A percentile compares a stretch with the other conserved stretches of the same genome.
Conservation (phyloP, 2,888 invertebrate genomes). For the Sphinx pinastri region DNA sequence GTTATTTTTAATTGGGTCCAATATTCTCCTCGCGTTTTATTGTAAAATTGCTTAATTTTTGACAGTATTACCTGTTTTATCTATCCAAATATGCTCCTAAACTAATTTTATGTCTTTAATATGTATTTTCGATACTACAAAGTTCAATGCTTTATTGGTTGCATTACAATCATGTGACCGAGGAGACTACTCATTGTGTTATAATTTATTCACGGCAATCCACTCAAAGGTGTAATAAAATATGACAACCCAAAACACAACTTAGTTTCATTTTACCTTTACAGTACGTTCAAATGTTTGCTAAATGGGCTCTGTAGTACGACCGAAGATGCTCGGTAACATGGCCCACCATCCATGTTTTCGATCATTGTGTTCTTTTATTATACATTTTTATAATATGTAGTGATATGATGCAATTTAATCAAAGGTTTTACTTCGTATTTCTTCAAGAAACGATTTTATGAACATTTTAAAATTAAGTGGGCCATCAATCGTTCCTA, state of each 20-base stretch:
- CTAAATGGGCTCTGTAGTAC: no score
- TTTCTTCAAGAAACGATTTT: no score
- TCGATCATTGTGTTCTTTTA: no score
- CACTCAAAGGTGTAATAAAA: constrained; percentile 53
- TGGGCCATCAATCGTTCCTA: no score
- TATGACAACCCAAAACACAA: constrained; percentile 48
- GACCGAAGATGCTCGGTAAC: no score
- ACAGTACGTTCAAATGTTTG: no score
- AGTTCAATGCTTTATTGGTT: no score
- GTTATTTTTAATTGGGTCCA: constrained; percentile 22
- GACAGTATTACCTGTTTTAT: not conserved
- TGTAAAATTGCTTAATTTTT: not conserved
- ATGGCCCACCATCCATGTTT: no score
- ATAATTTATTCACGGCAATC: constrained; percentile 55
- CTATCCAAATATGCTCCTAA: not conserved
- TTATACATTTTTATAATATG: no score
- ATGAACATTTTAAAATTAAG: no score
- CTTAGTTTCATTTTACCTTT: constrained; percentile 5
- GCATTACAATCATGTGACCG: constrained; percentile 27
- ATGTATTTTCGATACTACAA: not conserved
- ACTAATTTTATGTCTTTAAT: not conserved
- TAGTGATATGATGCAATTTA: no score
- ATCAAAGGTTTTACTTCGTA: no score
- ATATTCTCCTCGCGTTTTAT: not conserved
- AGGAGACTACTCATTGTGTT: constrained; percentile 35